Base-by-base conservation (phyloP, 2,888 invertebrate genomes). In the Rhingia rostrata region DNA sequence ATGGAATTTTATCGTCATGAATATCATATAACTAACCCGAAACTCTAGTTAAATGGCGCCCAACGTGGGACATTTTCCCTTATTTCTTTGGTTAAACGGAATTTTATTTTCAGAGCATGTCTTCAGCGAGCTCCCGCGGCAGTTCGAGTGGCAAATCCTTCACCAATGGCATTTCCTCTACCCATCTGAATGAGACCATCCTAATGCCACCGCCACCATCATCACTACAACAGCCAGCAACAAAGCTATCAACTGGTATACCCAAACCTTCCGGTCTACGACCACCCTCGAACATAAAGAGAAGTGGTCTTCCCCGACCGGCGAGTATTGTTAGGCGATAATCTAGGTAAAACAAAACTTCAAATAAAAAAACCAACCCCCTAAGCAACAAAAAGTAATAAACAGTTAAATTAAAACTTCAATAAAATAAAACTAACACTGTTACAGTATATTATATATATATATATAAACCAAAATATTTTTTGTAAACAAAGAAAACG, bases 261-360 rank as follows among this genome's bases (percentile, higher is more conserved):
- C 90, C 90, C 9, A 91, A 91, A 85, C 91, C 91, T 6, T 90
- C 90, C 39, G 90, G 91, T 35, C 83, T 91, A 51, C 87, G 91
- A 49, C 90, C 88, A 53, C 91, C 91, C 5, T 88, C 90, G 53
- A 89, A 88, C 70, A 86, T 87, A n/a, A 90, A 90, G 87, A 89
- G 90, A 80, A 91, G 91, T 87, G 91, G 90, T 35, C 88, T 92
- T 78, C 91, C 91, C 6, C 88, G 90, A 53, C 91, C 90, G 30
- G 88, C 90, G 22, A 89, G 88, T 85, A 87, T 88, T 79, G 88
- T 89, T 43, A 88, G 89, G 80, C 90, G 90, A 87, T 90, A 87
- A 89, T 86, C 73, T 61, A 61, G 73, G 32, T 73, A 22, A 66
- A 72, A 54, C 9, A 69, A 67, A 64, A 51, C 32, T 73, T 39